Percentiles rank a stretch among this genome's conserved stretches.
Conservation (phyloP, 1,140 invertebrate genomes). For the Nephila pilipes region DNA sequence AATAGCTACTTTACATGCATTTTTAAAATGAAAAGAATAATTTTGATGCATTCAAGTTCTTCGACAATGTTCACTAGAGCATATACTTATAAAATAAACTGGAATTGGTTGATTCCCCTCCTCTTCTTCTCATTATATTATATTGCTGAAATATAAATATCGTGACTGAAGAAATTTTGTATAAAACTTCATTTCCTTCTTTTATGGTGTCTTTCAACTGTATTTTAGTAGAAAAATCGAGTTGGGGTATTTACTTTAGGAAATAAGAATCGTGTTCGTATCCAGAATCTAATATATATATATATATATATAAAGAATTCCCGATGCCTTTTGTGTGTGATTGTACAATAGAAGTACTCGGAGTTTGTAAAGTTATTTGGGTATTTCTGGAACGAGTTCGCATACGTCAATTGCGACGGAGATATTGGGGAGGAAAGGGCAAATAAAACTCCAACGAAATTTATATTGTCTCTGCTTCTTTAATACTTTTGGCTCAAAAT, state of each 20-base stretch:
- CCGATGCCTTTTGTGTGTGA: neutral
- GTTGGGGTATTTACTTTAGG: slow-evolving; percentile 2
- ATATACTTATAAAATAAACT: neutral
- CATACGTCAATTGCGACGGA: neutral
- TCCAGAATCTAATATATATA: neutral
- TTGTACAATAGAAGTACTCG: neutral
- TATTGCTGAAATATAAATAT: neutral
- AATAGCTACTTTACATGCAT: too few species aligned
- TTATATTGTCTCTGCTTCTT: slow-evolving; percentile 21
- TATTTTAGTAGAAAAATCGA: neutral
- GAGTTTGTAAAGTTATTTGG: slow-evolving; percentile 12
- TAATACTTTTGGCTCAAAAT: neutral
- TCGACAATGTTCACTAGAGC: too few species aligned
- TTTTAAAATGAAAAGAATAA: too few species aligned
- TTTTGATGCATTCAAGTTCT: too few species aligned
- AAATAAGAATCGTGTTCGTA: neutral
- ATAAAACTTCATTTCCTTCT: neutral
- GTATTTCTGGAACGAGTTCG: neutral
- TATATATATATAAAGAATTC: neutral
- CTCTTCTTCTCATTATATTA: neutral
- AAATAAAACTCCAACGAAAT: neutral
- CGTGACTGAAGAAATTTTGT: neutral
- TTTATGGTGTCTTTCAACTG: neutral
- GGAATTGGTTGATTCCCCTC: neutral
- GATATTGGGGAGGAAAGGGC: neutral